A percentile compares a stretch with the other conserved stretches of the same genome.
These are phyloP conservation scores for Centrocercus urophasianus DNA, from an alignment of 2,113 vertebrate genomes.

Conservation along the genomic window DNA sequence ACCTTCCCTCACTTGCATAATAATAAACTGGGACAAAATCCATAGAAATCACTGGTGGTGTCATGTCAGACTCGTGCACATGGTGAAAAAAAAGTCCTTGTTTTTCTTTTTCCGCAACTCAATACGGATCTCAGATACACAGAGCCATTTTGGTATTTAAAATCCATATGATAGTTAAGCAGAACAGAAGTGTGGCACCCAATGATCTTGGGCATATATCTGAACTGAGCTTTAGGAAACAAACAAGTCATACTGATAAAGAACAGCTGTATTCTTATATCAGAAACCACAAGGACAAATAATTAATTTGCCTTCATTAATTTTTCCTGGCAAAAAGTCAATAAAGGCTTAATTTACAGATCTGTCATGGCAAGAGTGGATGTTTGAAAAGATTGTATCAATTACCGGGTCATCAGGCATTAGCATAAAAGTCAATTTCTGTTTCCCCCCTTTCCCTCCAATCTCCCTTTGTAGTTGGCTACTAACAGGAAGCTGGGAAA, in stretches of 20 bases:
- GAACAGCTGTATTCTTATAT: slow-evolving; percentile 58
- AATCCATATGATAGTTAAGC: slow-evolving; percentile 30
- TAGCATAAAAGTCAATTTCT: not conserved
- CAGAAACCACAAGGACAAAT: slow-evolving; percentile 50
- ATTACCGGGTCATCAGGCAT: not conserved
- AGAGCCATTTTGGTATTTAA: slow-evolving; percentile 29
- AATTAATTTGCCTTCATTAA: slow-evolving; percentile 54
- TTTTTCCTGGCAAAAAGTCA: slow-evolving; percentile 43
- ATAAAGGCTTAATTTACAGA: slow-evolving; percentile 29
- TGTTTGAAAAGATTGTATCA: not conserved
- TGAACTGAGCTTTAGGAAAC: slow-evolving; percentile 39
- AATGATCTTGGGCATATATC: slow-evolving; percentile 7
- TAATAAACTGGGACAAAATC: not conserved
- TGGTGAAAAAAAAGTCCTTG: not conserved
- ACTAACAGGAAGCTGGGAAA: not conserved
- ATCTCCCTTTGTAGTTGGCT: not conserved
- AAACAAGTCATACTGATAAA: slow-evolving; percentile 50
- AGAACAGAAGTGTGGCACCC: slow-evolving; percentile 28
- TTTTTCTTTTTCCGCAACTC: not conserved
- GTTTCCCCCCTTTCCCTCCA: not conserved
- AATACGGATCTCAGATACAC: slow-evolving; percentile 1
- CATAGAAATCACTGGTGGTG: not conserved
- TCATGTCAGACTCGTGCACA: not conserved
- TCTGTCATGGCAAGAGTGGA: not conserved
- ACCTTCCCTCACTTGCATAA: not conserved